These are phyloP conservation scores for Elephas maximus DNA, from an alignment of 2,113 vertebrate species.

Conservation along the genomic window DNA sequence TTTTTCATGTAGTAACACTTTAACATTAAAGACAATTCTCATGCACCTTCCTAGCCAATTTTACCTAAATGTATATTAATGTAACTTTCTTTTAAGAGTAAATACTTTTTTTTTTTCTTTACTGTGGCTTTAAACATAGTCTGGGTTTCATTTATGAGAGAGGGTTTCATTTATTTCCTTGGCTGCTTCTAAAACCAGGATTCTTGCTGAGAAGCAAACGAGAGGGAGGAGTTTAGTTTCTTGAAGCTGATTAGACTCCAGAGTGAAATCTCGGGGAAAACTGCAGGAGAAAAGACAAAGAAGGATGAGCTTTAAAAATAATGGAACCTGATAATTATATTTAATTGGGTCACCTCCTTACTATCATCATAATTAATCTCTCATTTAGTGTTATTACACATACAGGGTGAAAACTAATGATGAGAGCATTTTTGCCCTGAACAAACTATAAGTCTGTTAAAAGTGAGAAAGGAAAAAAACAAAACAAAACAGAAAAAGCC, in stretches of 20 bases:
- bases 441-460: slow-evolving; percentile 13
- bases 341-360: slow-evolving; percentile 65
- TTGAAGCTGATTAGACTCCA: background rate
- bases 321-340: slow-evolving; percentile 65
- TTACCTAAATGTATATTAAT: slow-evolving; percentile 54
- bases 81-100: slow-evolving; percentile 54
- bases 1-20: background rate
- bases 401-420: slow-evolving; percentile 31
- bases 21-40: background rate
- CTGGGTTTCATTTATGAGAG: slow-evolving; percentile 5
- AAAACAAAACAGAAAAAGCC: background rate
- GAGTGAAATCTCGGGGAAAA: slow-evolving; percentile 32
- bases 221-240: slow-evolving; percentile 19
- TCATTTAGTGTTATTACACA: slow-evolving; percentile 12
- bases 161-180: background rate
- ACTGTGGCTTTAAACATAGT: slow-evolving; percentile 48
- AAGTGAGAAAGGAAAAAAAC: background rate
- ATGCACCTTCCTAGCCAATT: background rate
- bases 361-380: slow-evolving; percentile 5
- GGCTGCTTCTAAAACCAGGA: slow-evolving; percentile 50
- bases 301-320: slow-evolving; percentile 64
- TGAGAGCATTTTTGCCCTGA: background rate
- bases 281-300: background rate
- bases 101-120: slow-evolving; percentile 46
- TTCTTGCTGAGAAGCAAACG: slow-evolving; percentile 51